These are phyloP conservation scores for Pempheris klunzingeri DNA, from an alignment of 2,797 vertebrate species.

Conservation along the genomic window DNA sequence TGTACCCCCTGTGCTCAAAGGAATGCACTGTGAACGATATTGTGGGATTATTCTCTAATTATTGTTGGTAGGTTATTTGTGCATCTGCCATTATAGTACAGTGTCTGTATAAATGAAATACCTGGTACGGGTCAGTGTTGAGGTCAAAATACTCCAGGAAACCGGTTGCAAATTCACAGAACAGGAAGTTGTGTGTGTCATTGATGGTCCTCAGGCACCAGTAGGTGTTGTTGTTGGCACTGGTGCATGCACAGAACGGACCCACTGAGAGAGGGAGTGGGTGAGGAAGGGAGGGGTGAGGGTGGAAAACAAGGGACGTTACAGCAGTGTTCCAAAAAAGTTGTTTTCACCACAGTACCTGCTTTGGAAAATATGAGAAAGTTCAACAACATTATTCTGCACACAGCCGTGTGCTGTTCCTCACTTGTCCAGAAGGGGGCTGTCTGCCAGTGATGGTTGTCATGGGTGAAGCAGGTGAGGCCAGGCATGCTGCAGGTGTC, in stretches of 20 bases:
- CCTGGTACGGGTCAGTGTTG: constrained; percentile 97
- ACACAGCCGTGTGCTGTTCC: constrained; percentile 47
- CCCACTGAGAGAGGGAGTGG: constrained; percentile 85
- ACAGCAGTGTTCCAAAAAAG: constrained; percentile 45
- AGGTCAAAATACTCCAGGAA: constrained; percentile 98
- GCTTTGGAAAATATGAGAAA: constrained; percentile 36
- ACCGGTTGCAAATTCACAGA: constrained; percentile 98
- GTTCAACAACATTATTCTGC: constrained; percentile 18
- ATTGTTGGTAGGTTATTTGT: constrained; percentile 31
- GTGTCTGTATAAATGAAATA: constrained; percentile 68
- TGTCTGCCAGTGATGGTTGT: constrained; percentile 99
- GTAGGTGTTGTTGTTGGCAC: constrained; percentile 98
- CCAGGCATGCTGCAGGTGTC: constrained; percentile 99
- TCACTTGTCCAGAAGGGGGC: constrained; percentile 97
- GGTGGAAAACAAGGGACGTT: constrained; percentile 55
- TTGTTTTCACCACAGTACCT: constrained; percentile 44
- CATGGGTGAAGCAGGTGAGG: constrained; percentile 98
- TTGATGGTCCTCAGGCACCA: constrained; percentile 98
- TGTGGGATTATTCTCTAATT: constrained; percentile 29
- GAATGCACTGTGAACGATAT: constrained; percentile 37
- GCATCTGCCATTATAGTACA: not conserved
- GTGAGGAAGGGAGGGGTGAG: constrained; percentile 44
- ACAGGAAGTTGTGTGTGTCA: constrained; percentile 97
- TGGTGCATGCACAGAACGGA: constrained; percentile 97
- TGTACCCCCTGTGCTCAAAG: constrained; percentile 9